Evolutionary conservation across 2,888 invertebrate species (phyloP).

Genomic region (Aproaerema taeniolella): DNA sequence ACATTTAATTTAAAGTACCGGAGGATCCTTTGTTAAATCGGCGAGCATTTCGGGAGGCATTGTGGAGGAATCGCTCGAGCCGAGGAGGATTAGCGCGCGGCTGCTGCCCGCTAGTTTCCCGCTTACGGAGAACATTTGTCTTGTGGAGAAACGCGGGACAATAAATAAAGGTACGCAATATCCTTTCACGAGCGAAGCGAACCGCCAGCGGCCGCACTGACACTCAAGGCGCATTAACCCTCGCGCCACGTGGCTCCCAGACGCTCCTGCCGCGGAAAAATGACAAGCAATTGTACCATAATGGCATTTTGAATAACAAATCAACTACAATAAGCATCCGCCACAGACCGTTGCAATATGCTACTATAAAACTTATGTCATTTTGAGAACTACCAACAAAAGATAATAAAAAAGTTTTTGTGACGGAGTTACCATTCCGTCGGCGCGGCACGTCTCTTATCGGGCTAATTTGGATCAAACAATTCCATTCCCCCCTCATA

Average conservation of each 20-base stretch:
- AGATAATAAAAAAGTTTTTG: conserved; percentile 57
- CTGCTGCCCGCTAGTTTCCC: conserved; percentile 44
- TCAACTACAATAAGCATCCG: conserved; percentile 30
- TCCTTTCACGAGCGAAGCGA: conserved; percentile 28
- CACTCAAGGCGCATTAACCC: conserved; percentile 39
- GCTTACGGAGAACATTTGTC: conserved; percentile 50
- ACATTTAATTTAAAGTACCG: conserved; percentile 76
- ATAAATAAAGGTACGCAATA: conserved; percentile 58
- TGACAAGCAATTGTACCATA: conserved; percentile 33
- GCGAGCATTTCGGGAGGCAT: conserved; percentile 54
- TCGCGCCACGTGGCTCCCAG: conserved; percentile 29
- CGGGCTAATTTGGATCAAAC: conserved; percentile 70
- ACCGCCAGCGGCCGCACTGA: conserved; percentile 21
- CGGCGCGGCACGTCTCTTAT: conserved; percentile 58
- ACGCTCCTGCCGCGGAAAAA: conserved; percentile 30
- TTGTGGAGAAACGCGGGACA: conserved; percentile 42
- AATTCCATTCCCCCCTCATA: conserved; percentile 57
- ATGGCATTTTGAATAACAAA: conserved; percentile 40
- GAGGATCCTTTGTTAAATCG: conserved; percentile 69
- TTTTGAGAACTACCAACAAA: conserved; percentile 29
- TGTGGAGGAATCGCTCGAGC: conserved; percentile 51
- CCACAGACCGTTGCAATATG: conserved; percentile 27
- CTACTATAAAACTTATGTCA: conserved; percentile 31
- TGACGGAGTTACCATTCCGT: conserved; percentile 40
- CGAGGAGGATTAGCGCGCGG: conserved; percentile 50